Percentiles rank a stretch among this genome's conserved stretches.
These are phyloP conservation scores for Montipora capitata DNA, from an alignment of 92 coral and sea anemone genomes.

Conservation along the genomic window DNA sequence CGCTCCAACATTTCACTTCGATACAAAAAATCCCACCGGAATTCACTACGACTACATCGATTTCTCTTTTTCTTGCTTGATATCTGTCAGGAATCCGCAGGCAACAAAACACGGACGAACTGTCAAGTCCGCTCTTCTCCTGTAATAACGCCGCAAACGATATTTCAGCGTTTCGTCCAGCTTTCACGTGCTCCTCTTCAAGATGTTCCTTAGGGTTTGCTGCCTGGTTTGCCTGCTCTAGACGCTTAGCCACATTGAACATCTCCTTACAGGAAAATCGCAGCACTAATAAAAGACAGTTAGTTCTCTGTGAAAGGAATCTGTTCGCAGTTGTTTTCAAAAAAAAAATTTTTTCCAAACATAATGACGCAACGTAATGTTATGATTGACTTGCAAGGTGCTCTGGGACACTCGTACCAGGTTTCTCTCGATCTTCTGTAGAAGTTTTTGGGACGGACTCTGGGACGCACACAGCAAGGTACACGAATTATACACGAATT, in stretches of 20 bases:
- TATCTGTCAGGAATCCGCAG: slow-evolving; percentile 96
- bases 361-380: slow-evolving; percentile 87
- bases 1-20: slow-evolving; percentile 95
- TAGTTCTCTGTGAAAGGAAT: slow-evolving; percentile 2
- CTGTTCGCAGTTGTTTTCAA: slow-evolving; percentile 6
- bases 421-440: background rate
- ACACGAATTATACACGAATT: too few species aligned
- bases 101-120: slow-evolving; percentile 90
- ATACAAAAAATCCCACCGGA: slow-evolving; percentile 86
- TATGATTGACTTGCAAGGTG: slow-evolving; percentile 62
- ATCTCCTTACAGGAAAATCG: slow-evolving; percentile 46
- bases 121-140: slow-evolving; percentile 79
- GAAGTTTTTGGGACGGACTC: too few species aligned
- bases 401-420: slow-evolving; percentile 43
- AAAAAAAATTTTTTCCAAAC: slow-evolving; percentile 59
- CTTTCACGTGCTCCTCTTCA: slow-evolving; percentile 89
- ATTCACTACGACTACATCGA: slow-evolving; percentile 90
- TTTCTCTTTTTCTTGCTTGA: slow-evolving; percentile 92
- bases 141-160: slow-evolving; percentile 84
- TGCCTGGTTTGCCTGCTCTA: slow-evolving; percentile 94
- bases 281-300: background rate
- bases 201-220: slow-evolving; percentile 92
- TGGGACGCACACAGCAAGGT: too few species aligned
- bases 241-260: slow-evolving; percentile 90
- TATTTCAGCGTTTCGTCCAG: slow-evolving; percentile 95